Percentiles rank a stretch among this genome's conserved stretches.
phyloP scores from a whole-genome alignment of 1,140 invertebrate species.

The Proales similis region DNA sequence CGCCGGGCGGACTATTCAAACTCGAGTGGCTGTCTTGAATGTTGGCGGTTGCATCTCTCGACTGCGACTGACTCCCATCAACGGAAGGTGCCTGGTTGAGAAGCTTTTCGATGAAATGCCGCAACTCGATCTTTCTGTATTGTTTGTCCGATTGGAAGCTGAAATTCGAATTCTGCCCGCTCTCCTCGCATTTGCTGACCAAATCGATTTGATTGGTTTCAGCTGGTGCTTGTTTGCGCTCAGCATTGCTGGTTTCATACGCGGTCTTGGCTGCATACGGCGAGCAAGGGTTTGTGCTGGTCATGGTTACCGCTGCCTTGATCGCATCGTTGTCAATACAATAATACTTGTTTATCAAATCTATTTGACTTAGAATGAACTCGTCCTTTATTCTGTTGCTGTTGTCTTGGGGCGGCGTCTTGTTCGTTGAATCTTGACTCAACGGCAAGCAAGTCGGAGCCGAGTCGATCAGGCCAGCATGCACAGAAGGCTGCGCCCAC shows the following conservation, averaged over 20 bases:
- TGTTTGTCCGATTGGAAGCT: too few species aligned
- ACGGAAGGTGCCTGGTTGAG: too few species aligned
- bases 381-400: conserved; percentile 36
- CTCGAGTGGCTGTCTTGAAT: too few species aligned
- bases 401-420: too few species aligned
- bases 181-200: conserved; percentile 17
- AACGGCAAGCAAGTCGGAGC: too few species aligned
- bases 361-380: conserved; percentile 33
- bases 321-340: conserved; percentile 14
- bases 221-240: not conserved
- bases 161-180: too few species aligned
- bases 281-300: conserved; percentile 3
- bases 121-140: conserved; percentile 9
- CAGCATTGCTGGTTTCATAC: conserved; percentile 5
- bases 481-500: too few species aligned
- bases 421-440: too few species aligned
- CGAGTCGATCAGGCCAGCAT: too few species aligned
- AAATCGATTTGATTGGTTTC: not conserved
- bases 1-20: conserved; percentile 6
- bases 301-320: not conserved
- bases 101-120: conserved; percentile 14
- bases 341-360: conserved; percentile 35
- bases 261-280: not conserved
- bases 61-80: too few species aligned
- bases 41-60: too few species aligned